Base-by-base conservation (phyloP, 2,888 invertebrate species). In the Chelonus formosanus region DNA sequence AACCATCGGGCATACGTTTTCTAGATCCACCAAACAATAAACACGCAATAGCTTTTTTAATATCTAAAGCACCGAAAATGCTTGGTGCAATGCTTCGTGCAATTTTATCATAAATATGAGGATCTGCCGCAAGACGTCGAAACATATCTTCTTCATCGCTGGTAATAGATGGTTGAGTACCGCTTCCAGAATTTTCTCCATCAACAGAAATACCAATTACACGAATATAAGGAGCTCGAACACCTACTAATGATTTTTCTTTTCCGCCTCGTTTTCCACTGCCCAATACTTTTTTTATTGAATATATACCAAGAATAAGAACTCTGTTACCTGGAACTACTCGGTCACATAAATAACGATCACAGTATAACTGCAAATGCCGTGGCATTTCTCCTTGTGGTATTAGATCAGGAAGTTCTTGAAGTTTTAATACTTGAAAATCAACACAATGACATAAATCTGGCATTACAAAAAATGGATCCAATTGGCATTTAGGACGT, bases 331-430 rank as follows among this genome's bases (percentile, higher is more conserved):
- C 99, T 5, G 99, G 99, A 0, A 98, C 97, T 10, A 96, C 94
- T 73, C 91, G 89, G 83, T 99, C 99, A 81, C 98, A 97, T 65
- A 99, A 86, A 80, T 92, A 91, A 78, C 98, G 90, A 80, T 99
- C 99, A 78, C 94, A 94, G 84, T 95, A 99, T 4, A 99, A 87
- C 73, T 95, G 94, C 76, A 99, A 86, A 84, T 99, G 98, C 0
- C 99, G 89, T 0, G 99, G 98, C 88, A 99, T 94, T 86, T 99
- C 99, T 54, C 99, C 98, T 79, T 98, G 97, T 0, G 97, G 97
- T 67, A 96, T 92, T 70, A 90, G 91, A 83, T 99, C 98, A 0
- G 97, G 97, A 31, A 95, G 86, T 85, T 99, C 99, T 88, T 99
- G 98, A 7, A 98, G 85, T 84, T 98, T 99, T n/a, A 99, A 84